Base-by-base conservation (phyloP, 2,888 invertebrate genomes). In the Mimas tiliae region DNA sequence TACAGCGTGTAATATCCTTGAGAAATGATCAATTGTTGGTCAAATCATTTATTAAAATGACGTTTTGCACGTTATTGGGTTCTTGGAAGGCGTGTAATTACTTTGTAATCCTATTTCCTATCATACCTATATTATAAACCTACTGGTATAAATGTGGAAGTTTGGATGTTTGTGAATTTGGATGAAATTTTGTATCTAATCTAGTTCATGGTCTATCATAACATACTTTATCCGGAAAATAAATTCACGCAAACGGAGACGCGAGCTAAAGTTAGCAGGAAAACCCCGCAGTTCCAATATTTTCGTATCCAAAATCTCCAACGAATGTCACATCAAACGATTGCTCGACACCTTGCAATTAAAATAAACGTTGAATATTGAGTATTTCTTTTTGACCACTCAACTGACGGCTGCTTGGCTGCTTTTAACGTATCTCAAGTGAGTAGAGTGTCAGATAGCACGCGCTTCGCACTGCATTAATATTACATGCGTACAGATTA, bases 391-490 rank as follows among this genome's bases (percentile, higher is more conserved):
- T 62, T 52, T 42, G 27, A 50, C 62, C 19, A 16, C 34, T 16
- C 19, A 47, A 38, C 19, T 62, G 27, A 50, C 42, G 55, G 64
- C 12, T 33, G 67, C 67, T 67, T n/a, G n/a, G n/a, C n/a, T n/a
- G n/a, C n/a, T 64, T 67, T 67, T 3, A 67, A 63, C 55, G 12
- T 67, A 67, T 67, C 67, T 67, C 14, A 64, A 64, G 67, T 67
- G 58, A 45, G 12, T 12, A 38, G 53, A 45, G 47, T 47, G 34
- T 12, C 34, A 63, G 50, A 67, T 64, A 66, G 64, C 64, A 66
- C 53, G 55, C 50, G 62, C 45, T 62, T 62, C 50, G 58, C 65
- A 65, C 62, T 65, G 38, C 62, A 62, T 65, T 62, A 62, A 42
- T 16, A 63, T 27, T 38, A 58, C 19, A 58, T 16, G 11, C 42